Conservation (phyloP, 2,797 vertebrate genomes). For the Telmatherina bonti region DNA sequence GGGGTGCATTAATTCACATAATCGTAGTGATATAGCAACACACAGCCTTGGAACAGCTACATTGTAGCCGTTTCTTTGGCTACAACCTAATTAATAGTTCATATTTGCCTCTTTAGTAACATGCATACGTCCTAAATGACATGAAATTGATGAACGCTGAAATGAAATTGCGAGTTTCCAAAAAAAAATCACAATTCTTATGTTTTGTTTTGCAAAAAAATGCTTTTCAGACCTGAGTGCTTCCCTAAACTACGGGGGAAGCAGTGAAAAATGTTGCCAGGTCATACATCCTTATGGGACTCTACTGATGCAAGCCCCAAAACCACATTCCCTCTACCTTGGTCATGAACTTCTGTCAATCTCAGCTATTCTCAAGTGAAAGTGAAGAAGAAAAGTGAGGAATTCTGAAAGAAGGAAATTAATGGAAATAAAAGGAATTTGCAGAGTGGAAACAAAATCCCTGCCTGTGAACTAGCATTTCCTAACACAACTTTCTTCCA, state of each 20-base stretch:
- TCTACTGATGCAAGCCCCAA: background rate
- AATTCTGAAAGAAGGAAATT: background rate
- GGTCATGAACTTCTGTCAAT: background rate
- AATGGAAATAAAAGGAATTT: background rate
- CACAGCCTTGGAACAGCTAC: background rate
- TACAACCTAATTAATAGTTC: background rate
- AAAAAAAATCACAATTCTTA: background rate
- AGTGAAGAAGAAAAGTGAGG: background rate
- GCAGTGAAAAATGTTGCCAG: background rate
- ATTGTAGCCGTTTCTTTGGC: no score
- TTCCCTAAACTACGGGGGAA: background rate
- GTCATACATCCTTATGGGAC: background rate
- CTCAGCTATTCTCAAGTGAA: background rate
- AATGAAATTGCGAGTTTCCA: background rate
- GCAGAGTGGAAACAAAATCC: no score
- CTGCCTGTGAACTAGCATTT: no score
- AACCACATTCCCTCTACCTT: background rate
- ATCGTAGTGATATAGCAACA: background rate
- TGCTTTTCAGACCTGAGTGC: background rate
- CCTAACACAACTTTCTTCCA: no score
- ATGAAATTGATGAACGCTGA: background rate
- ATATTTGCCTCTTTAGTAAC: background rate
- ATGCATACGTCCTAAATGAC: background rate
- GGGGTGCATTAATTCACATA: background rate
- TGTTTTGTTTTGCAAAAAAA: background rate